Percentiles rank a stretch among this genome's conserved stretches.
phyloP scores from a whole-genome alignment of 1,140 invertebrate genomes.

The Diachasmimorpha longicaudata region DNA sequence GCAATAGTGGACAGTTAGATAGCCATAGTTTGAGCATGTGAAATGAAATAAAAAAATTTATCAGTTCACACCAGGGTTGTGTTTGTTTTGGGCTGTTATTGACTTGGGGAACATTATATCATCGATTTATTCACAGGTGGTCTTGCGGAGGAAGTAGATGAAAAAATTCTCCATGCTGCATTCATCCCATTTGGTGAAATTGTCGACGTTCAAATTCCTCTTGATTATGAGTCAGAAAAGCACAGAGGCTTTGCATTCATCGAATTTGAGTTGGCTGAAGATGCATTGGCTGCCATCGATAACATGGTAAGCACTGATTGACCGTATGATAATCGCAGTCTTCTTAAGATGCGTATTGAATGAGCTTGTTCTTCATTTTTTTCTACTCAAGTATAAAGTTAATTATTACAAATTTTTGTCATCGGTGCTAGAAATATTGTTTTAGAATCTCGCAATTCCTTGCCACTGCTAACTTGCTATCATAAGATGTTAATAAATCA shows the following conservation, averaged over 20 bases:
- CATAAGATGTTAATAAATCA: no score
- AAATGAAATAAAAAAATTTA: no score
- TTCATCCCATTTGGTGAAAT: conserved; percentile 99
- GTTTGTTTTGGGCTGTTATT: background rate
- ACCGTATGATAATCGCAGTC: no score
- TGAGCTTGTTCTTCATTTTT: no score
- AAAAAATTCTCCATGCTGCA: conserved; percentile 93
- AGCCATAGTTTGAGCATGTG: no score
- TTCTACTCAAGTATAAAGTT: no score
- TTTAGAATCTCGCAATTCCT: no score
- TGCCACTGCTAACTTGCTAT: no score
- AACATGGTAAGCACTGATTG: conserved; percentile 82
- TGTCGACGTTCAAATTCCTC: conserved; percentile 94
- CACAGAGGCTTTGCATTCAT: conserved; percentile 98
- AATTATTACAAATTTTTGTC: no score
- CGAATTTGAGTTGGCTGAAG: conserved; percentile 94
- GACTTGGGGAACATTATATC: background rate
- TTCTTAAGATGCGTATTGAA: no score
- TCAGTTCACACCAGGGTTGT: background rate
- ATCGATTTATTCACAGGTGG: conserved; percentile 69
- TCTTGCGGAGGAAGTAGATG: conserved; percentile 95
- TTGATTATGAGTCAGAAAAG: conserved; percentile 98
- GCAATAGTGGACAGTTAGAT: no score
- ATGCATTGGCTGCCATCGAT: conserved; percentile 97
- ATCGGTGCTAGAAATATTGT: no score